Evolutionary conservation across 2,888 invertebrate species (phyloP).

Genomic region (Lagria hirta): DNA sequence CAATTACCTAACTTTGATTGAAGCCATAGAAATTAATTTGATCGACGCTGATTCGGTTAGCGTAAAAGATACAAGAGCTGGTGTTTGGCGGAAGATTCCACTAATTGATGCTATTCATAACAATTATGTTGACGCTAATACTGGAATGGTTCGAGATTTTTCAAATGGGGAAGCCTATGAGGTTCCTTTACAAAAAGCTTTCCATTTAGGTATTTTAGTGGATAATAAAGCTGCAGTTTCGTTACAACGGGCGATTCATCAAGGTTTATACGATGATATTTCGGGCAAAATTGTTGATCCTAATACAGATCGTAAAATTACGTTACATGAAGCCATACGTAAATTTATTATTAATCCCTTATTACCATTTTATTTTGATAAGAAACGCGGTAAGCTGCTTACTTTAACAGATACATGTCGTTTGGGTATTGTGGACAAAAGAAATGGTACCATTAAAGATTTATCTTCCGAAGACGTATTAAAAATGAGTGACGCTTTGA

Average conservation of each 20-base stretch:
- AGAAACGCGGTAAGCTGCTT: slow-evolving; percentile 69
- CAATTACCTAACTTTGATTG: slow-evolving; percentile 73
- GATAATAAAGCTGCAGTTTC: slow-evolving; percentile 82
- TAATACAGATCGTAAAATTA: slow-evolving; percentile 73
- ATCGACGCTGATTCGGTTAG: slow-evolving; percentile 84
- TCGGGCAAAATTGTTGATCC: slow-evolving; percentile 84
- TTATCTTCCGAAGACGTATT: slow-evolving; percentile 67
- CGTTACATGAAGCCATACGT: slow-evolving; percentile 81
- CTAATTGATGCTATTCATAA: slow-evolving; percentile 76
- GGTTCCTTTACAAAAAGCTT: slow-evolving; percentile 73
- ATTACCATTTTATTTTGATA: slow-evolving; percentile 79
- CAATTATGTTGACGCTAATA: slow-evolving; percentile 72
- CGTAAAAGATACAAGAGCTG: slow-evolving; percentile 75
- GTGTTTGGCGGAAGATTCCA: slow-evolving; percentile 75
- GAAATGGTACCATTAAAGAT: slow-evolving; percentile 76
- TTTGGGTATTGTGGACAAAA: slow-evolving; percentile 76
- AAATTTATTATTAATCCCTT: slow-evolving; percentile 78
- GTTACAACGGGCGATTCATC: slow-evolving; percentile 80
- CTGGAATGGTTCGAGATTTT: slow-evolving; percentile 71
- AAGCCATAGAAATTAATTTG: slow-evolving; percentile 79
- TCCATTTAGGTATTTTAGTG: slow-evolving; percentile 75
- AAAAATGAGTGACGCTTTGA: slow-evolving; percentile 73
- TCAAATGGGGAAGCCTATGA: slow-evolving; percentile 64
- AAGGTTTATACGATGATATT: slow-evolving; percentile 79
- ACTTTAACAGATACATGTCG: slow-evolving; percentile 79